phyloP scores from a whole-genome alignment of 2,888 invertebrate species.

The Caenorhabditis panamensis region DNA sequence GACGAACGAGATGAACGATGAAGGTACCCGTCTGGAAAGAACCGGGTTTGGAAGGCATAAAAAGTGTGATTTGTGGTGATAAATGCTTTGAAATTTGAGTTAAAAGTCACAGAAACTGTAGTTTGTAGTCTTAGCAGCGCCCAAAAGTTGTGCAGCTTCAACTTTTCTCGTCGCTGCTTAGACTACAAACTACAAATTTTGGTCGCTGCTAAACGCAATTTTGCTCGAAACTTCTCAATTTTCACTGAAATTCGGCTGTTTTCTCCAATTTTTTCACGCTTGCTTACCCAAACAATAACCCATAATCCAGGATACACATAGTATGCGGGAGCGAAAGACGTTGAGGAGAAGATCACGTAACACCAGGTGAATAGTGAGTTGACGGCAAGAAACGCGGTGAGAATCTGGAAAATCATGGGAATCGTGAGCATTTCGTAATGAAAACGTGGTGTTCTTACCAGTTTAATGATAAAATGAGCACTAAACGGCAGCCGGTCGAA shows the following conservation, averaged over 20 bases:
- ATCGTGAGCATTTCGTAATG: background rate
- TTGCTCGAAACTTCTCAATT: too few species aligned
- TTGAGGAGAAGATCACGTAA: constrained; percentile 54
- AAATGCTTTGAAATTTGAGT: background rate
- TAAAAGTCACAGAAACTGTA: background rate
- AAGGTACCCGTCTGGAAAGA: constrained; percentile 68
- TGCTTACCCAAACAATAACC: constrained; percentile 73
- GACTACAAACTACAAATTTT: too few species aligned
- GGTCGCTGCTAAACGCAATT: too few species aligned
- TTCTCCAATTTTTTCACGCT: background rate
- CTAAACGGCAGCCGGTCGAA: constrained; percentile 50
- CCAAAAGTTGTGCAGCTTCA: too few species aligned
- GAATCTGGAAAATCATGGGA: constrained; percentile 18
- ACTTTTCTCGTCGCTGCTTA: too few species aligned
- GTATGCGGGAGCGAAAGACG: constrained; percentile 61
- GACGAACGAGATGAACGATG: constrained; percentile 87
- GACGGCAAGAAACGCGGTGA: constrained; percentile 37
- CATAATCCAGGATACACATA: constrained; percentile 74
- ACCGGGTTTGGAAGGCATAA: background rate
- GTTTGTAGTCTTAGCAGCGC: too few species aligned
- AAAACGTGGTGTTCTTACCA: constrained; percentile 19
- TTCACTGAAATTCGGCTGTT: background rate
- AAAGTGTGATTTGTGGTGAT: background rate
- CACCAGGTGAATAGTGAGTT: constrained; percentile 57
- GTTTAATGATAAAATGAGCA: constrained; percentile 49